Base-by-base conservation (phyloP, 2,113 vertebrate genomes). In the Channa argus region DNA sequence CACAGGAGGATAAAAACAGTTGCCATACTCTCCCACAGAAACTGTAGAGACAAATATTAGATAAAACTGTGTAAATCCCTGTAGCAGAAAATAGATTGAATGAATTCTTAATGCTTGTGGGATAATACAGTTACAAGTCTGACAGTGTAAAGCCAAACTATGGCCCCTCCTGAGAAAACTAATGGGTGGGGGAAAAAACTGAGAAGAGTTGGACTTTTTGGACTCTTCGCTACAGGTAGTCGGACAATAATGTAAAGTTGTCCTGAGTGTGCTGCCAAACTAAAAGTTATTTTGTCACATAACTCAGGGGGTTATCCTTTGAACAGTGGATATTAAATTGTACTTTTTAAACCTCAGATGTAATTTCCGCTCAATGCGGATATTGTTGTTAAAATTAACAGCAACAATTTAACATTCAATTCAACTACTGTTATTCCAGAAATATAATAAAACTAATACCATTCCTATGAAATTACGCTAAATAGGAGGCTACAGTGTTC, bases 81-180 rank as follows among this genome's bases (percentile, higher is more conserved):
- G 49, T 34, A 59, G 77, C 24, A 63, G 36, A 69, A 46, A 45
- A 5, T 36, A 9, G 68, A 15, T 7, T 13, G 4, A 52, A 54
- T n/a, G 14, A 77, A 80, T 76, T 6, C 82, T 63, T 45, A 2
- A 43, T 61, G n/a, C 69, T 71, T n/a, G 13, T 43, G 55, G 52
- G 36, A 60, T 58, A 39, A 41, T 36, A 43, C 24, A 24, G 24
- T 24, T 24, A 53, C 2, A 47, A 12, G 12, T 56, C 53, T 13
- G 45, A 58, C 43, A 7, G 44, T 34, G 39, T 12, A 1, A 0
- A 41, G 60, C 64, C 39, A 56, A 37, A 38, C 51, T n/a, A 61
- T 49, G 6, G 2, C 10, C 68, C 46, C 39, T 8, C 9, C 24
- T 43, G 45, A 50, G 37, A 39, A 36, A 45, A 11, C 10, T 37